Percentiles rank a stretch among this genome's conserved stretches.
phyloP scores from a whole-genome alignment of 2,113 vertebrate species.

The pig (Sus scrofa) region DNA sequence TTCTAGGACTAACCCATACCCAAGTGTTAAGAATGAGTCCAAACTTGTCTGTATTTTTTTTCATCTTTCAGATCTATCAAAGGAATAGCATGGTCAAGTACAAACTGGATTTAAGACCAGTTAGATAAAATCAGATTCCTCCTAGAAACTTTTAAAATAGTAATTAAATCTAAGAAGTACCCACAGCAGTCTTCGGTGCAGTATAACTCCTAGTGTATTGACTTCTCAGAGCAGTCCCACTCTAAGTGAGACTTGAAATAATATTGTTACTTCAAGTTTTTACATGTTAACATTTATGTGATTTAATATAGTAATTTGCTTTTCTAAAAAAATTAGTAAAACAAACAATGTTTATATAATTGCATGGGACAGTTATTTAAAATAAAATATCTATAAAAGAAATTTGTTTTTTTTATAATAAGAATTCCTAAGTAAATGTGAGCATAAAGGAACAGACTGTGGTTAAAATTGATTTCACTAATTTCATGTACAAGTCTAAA shows the following conservation, averaged over 20 bases:
- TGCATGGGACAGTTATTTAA: constrained; percentile 54
- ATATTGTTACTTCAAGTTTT: constrained; percentile 8
- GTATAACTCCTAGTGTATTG: background rate
- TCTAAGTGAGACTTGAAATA: constrained; percentile 60
- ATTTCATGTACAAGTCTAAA: background rate
- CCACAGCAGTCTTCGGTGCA: background rate
- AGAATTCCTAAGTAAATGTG: constrained; percentile 67
- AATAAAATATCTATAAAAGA: constrained; percentile 72
- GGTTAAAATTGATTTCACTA: constrained; percentile 37
- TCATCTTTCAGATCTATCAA: background rate
- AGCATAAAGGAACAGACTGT: constrained; percentile 45
- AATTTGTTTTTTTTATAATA: constrained; percentile 62
- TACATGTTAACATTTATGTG: background rate
- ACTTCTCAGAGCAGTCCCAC: background rate
- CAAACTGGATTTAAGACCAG: constrained; percentile 40
- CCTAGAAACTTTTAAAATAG: constrained; percentile 14
- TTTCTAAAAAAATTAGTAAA: constrained; percentile 60
- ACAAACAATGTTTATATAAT: constrained; percentile 56
- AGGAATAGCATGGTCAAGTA: background rate
- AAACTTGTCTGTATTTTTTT: background rate
- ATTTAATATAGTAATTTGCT: constrained; percentile 32
- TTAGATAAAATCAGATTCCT: constrained; percentile 15
- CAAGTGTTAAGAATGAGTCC: background rate
- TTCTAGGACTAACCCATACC: constrained; percentile 13
- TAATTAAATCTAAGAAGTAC: constrained; percentile 41